Conservation (phyloP, 2,113 vertebrate genomes). For the Myotis yumanensis region DNA sequence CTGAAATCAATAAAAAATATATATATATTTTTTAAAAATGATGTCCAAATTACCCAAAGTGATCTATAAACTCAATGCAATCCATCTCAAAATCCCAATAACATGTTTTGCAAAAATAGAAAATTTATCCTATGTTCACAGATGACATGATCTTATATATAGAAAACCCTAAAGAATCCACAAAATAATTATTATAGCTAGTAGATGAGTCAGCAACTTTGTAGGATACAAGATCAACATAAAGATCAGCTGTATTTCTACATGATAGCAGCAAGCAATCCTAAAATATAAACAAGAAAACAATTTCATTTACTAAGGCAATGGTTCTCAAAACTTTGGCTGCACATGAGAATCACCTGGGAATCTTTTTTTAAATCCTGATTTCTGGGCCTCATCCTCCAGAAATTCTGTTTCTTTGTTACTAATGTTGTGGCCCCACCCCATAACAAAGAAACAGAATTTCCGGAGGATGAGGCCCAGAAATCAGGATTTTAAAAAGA, state of each 20-base stretch:
- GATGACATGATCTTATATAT: background rate
- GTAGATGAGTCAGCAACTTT: background rate
- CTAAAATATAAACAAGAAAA: background rate
- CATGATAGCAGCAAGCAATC: background rate
- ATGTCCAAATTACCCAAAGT: background rate
- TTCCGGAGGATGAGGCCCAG: too few species aligned
- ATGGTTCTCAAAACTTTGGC: too few species aligned
- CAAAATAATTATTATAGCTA: background rate
- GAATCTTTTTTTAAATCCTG: too few species aligned
- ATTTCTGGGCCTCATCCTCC: too few species aligned
- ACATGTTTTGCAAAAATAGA: background rate
- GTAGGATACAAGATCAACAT: background rate
- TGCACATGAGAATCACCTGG: too few species aligned
- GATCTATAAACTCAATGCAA: background rate
- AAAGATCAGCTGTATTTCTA: slow-evolving; percentile 1
- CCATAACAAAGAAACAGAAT: too few species aligned
- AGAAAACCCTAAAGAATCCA: background rate
- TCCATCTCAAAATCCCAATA: background rate
- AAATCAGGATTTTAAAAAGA: too few species aligned
- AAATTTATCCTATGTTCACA: background rate
- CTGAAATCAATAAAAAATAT: too few species aligned
- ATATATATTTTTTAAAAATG: too few species aligned
- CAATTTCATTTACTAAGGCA: background rate
- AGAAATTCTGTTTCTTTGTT: too few species aligned
- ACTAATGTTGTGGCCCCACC: too few species aligned